phyloP scores from a whole-genome alignment of 1,140 invertebrate species.

The Colletes gigas region DNA sequence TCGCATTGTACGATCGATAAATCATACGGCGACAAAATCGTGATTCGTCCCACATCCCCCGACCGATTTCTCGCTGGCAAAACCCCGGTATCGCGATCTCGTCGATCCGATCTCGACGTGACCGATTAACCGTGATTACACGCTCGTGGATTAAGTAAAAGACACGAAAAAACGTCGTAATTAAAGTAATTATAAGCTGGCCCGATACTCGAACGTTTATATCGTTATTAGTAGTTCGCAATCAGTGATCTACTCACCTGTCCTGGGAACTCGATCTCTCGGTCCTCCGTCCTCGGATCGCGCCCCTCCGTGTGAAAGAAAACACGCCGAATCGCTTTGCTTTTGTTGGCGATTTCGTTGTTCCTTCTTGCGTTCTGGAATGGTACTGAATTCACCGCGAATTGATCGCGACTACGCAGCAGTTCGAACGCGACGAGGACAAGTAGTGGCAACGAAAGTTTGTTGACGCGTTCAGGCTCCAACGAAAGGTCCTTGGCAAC shows the following conservation, averaged over 20 bases:
- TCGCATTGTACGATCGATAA: conserved; percentile 64
- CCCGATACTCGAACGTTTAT: neutral
- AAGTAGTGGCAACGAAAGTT: too few species aligned
- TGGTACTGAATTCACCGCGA: too few species aligned
- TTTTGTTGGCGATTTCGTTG: too few species aligned
- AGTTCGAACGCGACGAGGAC: too few species aligned
- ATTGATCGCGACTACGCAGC: too few species aligned
- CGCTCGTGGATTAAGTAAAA: neutral
- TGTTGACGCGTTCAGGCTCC: too few species aligned
- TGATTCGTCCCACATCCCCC: neutral
- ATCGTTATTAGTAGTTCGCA: conserved; percentile 10
- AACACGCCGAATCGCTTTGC: too few species aligned
- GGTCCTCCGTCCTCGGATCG: neutral
- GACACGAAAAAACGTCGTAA: neutral
- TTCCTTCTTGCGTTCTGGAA: too few species aligned
- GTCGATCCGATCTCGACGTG: neutral
- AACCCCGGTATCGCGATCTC: neutral
- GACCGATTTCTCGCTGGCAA: neutral
- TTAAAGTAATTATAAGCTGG: conserved; percentile 6
- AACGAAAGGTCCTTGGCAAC: too few species aligned
- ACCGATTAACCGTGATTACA: conserved; percentile 16
- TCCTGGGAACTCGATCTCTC: conserved; percentile 6
- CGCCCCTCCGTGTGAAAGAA: too few species aligned
- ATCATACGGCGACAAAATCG: conserved; percentile 46
- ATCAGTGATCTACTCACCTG: conserved; percentile 19